phyloP scores from a whole-genome alignment of 1,140 invertebrate species.

The Macrostomum lignano region DNA sequence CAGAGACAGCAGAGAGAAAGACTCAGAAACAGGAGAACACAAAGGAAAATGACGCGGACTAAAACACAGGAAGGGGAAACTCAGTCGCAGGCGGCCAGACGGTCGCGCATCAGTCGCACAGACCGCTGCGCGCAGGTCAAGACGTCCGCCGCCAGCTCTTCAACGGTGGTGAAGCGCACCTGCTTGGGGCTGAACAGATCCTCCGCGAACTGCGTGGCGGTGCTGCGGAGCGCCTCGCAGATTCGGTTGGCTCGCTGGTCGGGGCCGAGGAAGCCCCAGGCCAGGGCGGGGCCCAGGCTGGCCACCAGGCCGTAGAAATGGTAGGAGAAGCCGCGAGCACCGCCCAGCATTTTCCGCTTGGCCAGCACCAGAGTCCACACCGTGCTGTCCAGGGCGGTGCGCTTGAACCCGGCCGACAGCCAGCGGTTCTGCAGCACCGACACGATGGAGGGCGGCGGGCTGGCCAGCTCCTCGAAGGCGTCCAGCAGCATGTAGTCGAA shows the following conservation, averaged over 20 bases:
- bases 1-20: no score
- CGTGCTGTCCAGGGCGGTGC: conserved; percentile 72
- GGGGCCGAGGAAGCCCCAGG: conserved; percentile 82
- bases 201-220: no score
- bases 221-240: conserved; percentile 58
- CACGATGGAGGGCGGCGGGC: conserved; percentile 54
- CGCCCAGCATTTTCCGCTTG: conserved; percentile 56
- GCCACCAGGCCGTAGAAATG: conserved; percentile 84
- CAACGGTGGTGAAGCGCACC: no score
- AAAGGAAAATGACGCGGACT: no score
- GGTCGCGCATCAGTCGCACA: no score
- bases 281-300: conserved; percentile 63
- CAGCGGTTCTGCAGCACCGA: conserved; percentile 79
- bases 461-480: conserved; percentile 73
- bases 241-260: conserved; percentile 52
- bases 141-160: no score
- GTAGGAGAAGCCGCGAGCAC: conserved; percentile 62
- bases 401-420: conserved; percentile 78
- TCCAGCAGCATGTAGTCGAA: conserved; percentile 86
- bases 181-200: no score
- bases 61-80: no score
- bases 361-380: conserved; percentile 83
- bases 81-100: no score
- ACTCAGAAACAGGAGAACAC: no score
- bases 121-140: no score